A percentile compares a stretch with the other conserved stretches of the same genome.
Evolutionary conservation across 2,113 vertebrate species (phyloP).

Genomic region (Zapornia atra): DNA sequence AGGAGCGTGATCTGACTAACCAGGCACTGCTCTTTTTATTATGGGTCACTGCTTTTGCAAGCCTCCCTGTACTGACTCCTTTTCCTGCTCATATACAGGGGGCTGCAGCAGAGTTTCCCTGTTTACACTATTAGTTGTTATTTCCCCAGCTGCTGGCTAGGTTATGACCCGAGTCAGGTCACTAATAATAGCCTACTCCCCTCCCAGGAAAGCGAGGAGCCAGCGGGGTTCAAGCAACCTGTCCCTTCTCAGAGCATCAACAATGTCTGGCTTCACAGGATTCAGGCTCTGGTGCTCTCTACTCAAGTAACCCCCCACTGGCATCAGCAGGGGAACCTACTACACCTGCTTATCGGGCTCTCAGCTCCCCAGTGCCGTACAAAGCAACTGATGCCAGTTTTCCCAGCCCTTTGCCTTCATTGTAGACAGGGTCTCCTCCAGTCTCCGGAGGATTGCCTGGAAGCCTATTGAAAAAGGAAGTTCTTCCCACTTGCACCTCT

Average conservation of each 20-base stretch:
- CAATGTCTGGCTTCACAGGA: neutral
- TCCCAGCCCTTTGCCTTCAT: neutral
- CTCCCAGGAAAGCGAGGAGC: neutral
- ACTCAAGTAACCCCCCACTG: neutral
- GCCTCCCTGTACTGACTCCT: constrained; percentile 12
- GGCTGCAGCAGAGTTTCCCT: neutral
- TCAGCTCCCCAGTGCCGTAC: neutral
- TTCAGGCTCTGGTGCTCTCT: neutral
- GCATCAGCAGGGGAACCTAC: neutral
- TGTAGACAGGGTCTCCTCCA: neutral
- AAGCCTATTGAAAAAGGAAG: neutral
- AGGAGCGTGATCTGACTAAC: constrained; percentile 12
- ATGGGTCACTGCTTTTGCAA: constrained; percentile 48
- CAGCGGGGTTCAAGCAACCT: constrained; percentile 25
- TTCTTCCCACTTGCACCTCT: neutral
- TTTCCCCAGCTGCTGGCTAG: constrained; percentile 56
- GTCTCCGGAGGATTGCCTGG: neutral
- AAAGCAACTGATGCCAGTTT: neutral
- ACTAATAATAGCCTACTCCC: constrained; percentile 30
- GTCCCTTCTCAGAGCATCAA: constrained; percentile 10
- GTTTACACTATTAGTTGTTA: constrained; percentile 48
- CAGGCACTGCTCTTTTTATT: constrained; percentile 33
- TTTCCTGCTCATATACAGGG: neutral
- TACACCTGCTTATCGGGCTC: neutral
- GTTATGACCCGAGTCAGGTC: constrained; percentile 30